These are phyloP conservation scores for Nematostella vectensis DNA, from an alignment of 92 coral and sea anemone genomes.

Conservation along the genomic window DNA sequence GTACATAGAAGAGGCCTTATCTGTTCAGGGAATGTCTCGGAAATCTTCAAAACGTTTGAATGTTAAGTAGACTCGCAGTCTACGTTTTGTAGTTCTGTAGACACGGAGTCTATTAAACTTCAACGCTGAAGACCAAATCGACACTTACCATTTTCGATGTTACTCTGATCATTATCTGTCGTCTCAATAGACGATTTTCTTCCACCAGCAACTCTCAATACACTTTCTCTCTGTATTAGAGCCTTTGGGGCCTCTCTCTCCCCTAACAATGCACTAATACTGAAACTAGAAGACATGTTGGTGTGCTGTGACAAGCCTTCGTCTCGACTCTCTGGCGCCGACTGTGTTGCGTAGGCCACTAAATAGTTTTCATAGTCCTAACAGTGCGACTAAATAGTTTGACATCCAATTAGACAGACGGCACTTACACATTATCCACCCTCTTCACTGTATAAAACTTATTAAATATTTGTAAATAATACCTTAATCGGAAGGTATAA, in stretches of 20 bases:
- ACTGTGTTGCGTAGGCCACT: slow-evolving; percentile 9
- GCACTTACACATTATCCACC: slow-evolving; percentile 39
- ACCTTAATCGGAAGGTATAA: slow-evolving; percentile 43
- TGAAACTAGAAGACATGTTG: slow-evolving; percentile 18
- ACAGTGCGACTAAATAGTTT: slow-evolving; percentile 52
- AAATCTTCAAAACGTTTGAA: too few species aligned
- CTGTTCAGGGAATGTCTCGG: too few species aligned
- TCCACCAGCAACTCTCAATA: not conserved
- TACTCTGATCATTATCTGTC: too few species aligned
- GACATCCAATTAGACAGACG: slow-evolving; percentile 59
- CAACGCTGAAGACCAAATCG: too few species aligned
- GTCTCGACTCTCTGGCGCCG: not conserved
- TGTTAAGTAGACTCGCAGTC: slow-evolving; percentile 33
- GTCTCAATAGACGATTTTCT: too few species aligned
- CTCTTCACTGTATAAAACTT: slow-evolving; percentile 61
- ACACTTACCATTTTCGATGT: too few species aligned
- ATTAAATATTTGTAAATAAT: slow-evolving; percentile 64
- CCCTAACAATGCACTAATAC: slow-evolving; percentile 23
- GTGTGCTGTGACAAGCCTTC: not conserved
- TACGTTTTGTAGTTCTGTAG: too few species aligned
- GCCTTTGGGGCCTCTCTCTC: not conserved
- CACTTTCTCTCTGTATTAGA: slow-evolving; percentile 2
- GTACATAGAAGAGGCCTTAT: too few species aligned
- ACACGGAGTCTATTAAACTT: too few species aligned
- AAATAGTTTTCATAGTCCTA: slow-evolving; percentile 15